Evolutionary conservation across 2,797 vertebrate genomes (phyloP), one percentile per base, ranked within the genome.

Genomic region (Cirrhinus mrigala): DNA sequence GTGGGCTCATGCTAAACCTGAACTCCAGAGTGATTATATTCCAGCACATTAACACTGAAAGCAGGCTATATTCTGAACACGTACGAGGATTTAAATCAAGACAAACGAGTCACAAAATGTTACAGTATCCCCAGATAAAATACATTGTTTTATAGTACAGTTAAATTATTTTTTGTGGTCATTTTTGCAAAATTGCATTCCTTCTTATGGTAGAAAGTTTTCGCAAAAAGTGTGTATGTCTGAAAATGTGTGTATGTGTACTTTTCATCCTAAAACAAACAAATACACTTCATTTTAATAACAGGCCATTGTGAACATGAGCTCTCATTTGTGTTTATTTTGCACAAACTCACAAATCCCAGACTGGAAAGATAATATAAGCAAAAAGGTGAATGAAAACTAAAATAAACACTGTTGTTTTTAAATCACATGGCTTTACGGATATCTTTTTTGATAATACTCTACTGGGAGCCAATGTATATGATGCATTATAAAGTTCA

Each of bases 1-100:
- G 74, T 77, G 77, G 66, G 56, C 29, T 40, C 71, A 58, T 40
- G 77, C 48, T 46, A 64, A 62, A 60, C 74, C 80, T 84, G 24
- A 78, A 60, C 71, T 52, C 16, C 64, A 69, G 68, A 44, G 68
- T 44, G 66, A 73, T 82, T 73, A 60, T 71, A 81, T 44, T 70
- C 50, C 66, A 70, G 80, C 29, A 70, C 50, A 71, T 81, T 81
- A 70, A 44, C 50, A 81, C 50, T 44, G 24, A 79, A 44, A 22
- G 10, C 12, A 16, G 16, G 27, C 66, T 69, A 9, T 40, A 12
- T 40, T 76, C 3, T 29, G 20, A 76, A 24, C 77, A 62, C 37
- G 1, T 46, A 27, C 12, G 29, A 0, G 1, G 24, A 46, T 46
- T 27, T 64, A 40, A 44, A 77, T 77, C 75, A 24, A 77, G 58